A percentile compares a stretch with the other conserved stretches of the same genome.
Evolutionary conservation across 2,888 invertebrate species (phyloP).

Genomic region (Lasius platythorax): DNA sequence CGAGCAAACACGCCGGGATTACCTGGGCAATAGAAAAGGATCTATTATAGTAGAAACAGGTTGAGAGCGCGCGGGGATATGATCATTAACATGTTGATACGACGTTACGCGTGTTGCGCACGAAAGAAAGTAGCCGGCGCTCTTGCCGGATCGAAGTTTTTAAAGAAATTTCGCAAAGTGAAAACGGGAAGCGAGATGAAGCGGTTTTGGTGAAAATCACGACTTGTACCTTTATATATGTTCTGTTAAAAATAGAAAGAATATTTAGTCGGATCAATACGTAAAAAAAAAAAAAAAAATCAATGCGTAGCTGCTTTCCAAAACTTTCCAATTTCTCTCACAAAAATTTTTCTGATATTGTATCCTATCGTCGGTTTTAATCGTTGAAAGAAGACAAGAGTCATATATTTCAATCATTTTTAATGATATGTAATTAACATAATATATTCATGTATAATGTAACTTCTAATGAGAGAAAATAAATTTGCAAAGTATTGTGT

Average conservation of each 20-base stretch:
- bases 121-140: conserved; percentile 36
- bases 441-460: not conserved
- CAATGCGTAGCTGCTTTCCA: not conserved
- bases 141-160: conserved; percentile 34
- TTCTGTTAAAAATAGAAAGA: not conserved
- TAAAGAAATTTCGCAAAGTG: conserved; percentile 16
- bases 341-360: not conserved
- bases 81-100: conserved; percentile 43
- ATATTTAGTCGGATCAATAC: not conserved
- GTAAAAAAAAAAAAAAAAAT: not conserved
- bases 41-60: conserved; percentile 14
- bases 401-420: not conserved
- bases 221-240: not conserved
- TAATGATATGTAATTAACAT: not conserved
- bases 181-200: conserved; percentile 25
- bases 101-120: conserved; percentile 55
- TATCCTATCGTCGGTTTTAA: not conserved
- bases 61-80: not conserved
- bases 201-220: conserved; percentile 7
- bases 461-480: not conserved
- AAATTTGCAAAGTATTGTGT: conserved; percentile 9
- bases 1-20: conserved; percentile 81
- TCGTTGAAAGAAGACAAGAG: not conserved
- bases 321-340: conserved; percentile 15
- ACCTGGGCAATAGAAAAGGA: conserved; percentile 73